Percentiles rank a stretch among this genome's conserved stretches.
phyloP scores from a whole-genome alignment of 2,113 vertebrate genomes.

The Tachuris rubrigastra region DNA sequence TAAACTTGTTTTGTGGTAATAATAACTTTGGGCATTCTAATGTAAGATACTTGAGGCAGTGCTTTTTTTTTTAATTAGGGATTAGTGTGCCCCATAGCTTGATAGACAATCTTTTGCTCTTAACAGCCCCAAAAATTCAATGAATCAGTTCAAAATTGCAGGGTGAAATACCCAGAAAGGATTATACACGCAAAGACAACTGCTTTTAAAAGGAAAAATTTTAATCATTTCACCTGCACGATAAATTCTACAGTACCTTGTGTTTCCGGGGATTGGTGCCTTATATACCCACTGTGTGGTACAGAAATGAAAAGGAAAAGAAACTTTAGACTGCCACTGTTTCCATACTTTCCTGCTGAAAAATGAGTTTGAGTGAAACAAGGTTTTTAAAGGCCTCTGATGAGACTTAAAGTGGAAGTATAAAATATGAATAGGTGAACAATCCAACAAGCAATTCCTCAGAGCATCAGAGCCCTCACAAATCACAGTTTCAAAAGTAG shows the following conservation, averaged over 20 bases:
- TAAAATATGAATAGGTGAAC: slow-evolving; percentile 69
- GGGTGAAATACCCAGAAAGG: not conserved
- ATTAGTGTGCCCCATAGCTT: not conserved
- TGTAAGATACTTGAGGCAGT: not conserved
- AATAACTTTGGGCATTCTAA: not conserved
- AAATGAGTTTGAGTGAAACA: slow-evolving; percentile 35
- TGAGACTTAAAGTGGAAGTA: slow-evolving; percentile 59
- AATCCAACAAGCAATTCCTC: slow-evolving; percentile 53
- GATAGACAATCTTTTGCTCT: not conserved
- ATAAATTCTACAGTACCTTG: not conserved
- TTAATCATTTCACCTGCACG: not conserved
- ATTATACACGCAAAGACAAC: not conserved
- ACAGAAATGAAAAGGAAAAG: not conserved
- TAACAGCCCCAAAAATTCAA: not conserved
- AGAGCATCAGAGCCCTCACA: slow-evolving; percentile 49
- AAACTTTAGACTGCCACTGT: not conserved
- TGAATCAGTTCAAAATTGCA: not conserved
- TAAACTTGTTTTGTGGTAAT: not conserved
- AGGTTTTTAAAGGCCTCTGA: slow-evolving; percentile 58
- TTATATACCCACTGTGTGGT: not conserved
- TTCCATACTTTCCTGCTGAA: not conserved
- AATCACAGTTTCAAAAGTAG: slow-evolving; percentile 67
- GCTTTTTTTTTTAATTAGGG: not conserved
- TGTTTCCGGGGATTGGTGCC: not conserved
- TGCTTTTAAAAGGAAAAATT: not conserved